Conservation (phyloP, 2,888 invertebrate species). For the Apoda limacodes region DNA sequence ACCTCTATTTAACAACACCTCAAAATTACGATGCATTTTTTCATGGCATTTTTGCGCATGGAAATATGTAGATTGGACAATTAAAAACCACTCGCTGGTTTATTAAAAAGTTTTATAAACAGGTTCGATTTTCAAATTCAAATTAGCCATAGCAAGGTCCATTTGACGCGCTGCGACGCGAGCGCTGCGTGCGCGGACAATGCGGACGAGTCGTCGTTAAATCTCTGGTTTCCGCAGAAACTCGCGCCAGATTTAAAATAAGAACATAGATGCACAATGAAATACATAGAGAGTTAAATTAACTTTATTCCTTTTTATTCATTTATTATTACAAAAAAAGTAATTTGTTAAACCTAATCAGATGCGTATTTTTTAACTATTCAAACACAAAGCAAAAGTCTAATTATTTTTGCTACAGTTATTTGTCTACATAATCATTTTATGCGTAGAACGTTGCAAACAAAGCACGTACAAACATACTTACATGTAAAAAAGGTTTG, state of each 20-base stretch:
- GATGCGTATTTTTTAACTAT: no score
- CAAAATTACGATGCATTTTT: background rate
- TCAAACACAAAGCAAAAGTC: no score
- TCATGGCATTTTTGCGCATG: background rate
- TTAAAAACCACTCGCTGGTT: background rate
- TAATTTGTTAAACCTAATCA: no score
- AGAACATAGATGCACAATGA: no score
- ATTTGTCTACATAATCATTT: no score
- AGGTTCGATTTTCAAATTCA: conserved; percentile 48
- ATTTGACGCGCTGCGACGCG: conserved; percentile 35
- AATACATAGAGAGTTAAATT: no score
- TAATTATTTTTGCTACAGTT: no score
- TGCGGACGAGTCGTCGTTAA: conserved; percentile 63
- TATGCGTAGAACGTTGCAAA: no score
- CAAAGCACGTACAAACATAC: no score
- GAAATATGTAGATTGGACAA: background rate
- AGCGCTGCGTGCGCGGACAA: conserved; percentile 59
- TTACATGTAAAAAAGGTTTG: no score
- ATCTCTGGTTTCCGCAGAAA: conserved; percentile 61
- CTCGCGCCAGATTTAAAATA: conserved; percentile 56
- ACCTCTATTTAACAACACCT: background rate
- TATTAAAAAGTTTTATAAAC: conserved; percentile 37
- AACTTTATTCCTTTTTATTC: no score
- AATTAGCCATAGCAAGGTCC: conserved; percentile 50
- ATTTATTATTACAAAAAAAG: no score